Conservation (phyloP, 2,113 vertebrate genomes). For the Amia ocellicauda region DNA sequence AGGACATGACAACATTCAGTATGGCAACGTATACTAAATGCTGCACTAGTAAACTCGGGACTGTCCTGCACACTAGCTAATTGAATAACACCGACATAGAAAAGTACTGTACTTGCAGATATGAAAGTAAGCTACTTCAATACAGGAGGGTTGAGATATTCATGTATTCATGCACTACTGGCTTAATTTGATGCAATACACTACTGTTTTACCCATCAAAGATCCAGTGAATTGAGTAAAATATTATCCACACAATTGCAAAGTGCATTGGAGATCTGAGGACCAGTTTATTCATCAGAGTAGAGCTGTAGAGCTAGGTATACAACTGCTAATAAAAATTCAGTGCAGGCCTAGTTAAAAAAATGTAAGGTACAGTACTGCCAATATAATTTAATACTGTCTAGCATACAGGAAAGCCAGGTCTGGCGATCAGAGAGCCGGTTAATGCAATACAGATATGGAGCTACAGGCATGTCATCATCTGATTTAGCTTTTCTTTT, state of each 20-base stretch:
- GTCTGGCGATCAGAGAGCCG: conserved; percentile 33
- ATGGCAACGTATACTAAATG: background rate
- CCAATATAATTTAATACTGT: conserved; percentile 45
- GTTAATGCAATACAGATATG: conserved; percentile 29
- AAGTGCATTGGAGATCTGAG: conserved; percentile 36
- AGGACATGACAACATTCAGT: background rate
- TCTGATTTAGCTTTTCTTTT: too few relatives aligned
- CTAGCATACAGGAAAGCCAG: conserved; percentile 41
- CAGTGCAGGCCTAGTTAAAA: conserved; percentile 27
- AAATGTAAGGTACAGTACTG: conserved; percentile 13
- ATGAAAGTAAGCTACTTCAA: conserved; percentile 36
- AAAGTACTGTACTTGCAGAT: conserved; percentile 28
- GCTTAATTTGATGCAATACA: conserved; percentile 36
- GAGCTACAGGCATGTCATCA: conserved; percentile 6
- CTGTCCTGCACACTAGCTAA: conserved; percentile 21
- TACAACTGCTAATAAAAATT: conserved; percentile 29
- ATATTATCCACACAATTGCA: conserved; percentile 28
- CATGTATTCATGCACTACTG: conserved; percentile 23
- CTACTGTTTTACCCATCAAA: conserved; percentile 31
- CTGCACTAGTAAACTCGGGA: conserved; percentile 24
- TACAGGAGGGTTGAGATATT: conserved; percentile 39
- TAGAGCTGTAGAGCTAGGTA: conserved; percentile 33
- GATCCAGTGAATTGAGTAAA: too few relatives aligned
- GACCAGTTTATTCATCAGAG: conserved; percentile 46
- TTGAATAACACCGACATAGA: conserved; percentile 36